Conservation (phyloP, 2,888 invertebrate genomes). For the Heliconius hortense region DNA sequence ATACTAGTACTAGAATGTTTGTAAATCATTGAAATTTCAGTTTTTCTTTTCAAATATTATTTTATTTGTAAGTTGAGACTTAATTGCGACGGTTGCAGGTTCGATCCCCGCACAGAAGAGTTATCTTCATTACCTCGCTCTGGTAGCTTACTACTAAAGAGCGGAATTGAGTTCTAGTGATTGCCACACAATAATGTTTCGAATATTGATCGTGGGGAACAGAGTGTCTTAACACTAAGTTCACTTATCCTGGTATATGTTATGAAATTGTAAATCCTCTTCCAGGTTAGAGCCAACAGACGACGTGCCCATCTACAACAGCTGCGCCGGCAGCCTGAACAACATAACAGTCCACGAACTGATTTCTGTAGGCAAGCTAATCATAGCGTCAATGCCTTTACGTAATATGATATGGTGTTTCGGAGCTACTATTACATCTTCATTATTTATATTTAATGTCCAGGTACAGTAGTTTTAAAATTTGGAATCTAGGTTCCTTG, state of each 20-base stretch:
- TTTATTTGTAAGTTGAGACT: no score
- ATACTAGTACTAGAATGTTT: no score
- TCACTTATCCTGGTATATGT: background rate
- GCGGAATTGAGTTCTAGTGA: no score
- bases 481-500: background rate
- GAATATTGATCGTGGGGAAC: background rate
- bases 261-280: background rate
- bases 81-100: background rate
- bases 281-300: conserved; percentile 60
- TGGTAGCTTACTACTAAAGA: background rate
- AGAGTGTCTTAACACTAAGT: background rate
- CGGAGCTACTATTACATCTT: conserved; percentile 81
- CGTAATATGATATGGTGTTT: conserved; percentile 87
- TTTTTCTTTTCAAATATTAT: no score
- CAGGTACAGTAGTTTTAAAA: background rate
- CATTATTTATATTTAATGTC: conserved; percentile 83
- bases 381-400: conserved; percentile 83
- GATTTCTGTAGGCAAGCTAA: conserved; percentile 76
- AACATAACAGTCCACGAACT: conserved; percentile 85
- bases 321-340: conserved; percentile 87
- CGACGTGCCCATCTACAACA: conserved; percentile 88
- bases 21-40: no score
- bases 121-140: background rate
- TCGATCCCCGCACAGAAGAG: background rate
- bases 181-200: no score